Base-by-base conservation (phyloP, 1,140 invertebrate genomes). In the Rhizoglyphus robini region DNA sequence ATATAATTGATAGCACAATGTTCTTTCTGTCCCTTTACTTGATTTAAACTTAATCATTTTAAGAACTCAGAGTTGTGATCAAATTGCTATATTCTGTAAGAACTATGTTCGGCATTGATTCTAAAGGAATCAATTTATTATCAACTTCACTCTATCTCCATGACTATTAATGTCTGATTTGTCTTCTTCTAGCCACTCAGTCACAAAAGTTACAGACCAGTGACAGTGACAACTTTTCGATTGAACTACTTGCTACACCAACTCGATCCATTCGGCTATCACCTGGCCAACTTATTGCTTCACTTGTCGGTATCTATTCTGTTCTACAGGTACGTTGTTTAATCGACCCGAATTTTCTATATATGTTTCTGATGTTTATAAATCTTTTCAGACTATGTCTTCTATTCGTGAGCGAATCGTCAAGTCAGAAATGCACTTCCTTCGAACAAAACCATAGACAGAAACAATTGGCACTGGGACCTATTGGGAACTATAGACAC, bases 121-220 rank as follows among this genome's bases (percentile, higher is more conserved):
- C n/a, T n/a, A n/a, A n/a, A n/a, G n/a, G n/a, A n/a, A n/a, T n/a
- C n/a, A n/a, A n/a, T n/a, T n/a, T n/a, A n/a, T n/a, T n/a, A n/a
- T n/a, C n/a, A n/a, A n/a, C n/a, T n/a, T n/a, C n/a, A n/a, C n/a
- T n/a, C n/a, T n/a, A n/a, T n/a, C n/a, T n/a, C n/a, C n/a, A n/a
- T 41, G 36, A 18, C 36, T 41, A 41, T 11, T 41, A 41, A 49
- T 11, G 5, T 49, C n/a, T 49, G 18, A 11, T 20, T 49, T 49
- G 47, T 59, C 31, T 59, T 59, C 25, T 34, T 46, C 3, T 38
- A 64, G 63, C 13, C 2, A 34, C n/a, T 48, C 70, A 89, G 87
- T 72, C 91, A 95, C 79, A 93, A 92, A 76, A 93, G 89, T 18
- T 96, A 93, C 75, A 81, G 91, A 63, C 91, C 91, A 29, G 78